Evolutionary conservation across 2,113 vertebrate genomes (phyloP), one percentile per base, ranked within the genome.

Genomic region (Agelaius phoeniceus): DNA sequence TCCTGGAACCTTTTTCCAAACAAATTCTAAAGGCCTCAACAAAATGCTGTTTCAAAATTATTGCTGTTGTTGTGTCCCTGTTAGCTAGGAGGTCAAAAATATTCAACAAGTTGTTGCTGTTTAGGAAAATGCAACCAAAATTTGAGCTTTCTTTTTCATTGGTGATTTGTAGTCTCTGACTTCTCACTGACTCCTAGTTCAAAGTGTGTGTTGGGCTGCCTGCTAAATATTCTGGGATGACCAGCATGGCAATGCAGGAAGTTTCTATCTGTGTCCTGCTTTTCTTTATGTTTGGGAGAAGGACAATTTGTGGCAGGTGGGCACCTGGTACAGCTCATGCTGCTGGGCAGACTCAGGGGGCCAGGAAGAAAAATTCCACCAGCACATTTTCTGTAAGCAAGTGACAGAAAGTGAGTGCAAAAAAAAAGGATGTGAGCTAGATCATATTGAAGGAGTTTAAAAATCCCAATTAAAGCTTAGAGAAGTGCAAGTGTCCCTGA

Each of bases 351-450:
- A 15, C 27, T 43, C 19, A 2, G 23, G 15, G 9, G 22, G 11
- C 6, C 39, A 46, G 54, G 69, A 37, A 69, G 43, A 77, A 87
- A 61, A 87, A 61, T 28, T 49, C 66, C 35, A 33, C 10, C 48
- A 22, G 30, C 2, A 3, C 0, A 10, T 73, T 58, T 78, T 86
- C 46, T 84, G 22, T 51, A 30, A 77, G 15, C 0, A 2, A 59
- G 13, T 15, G 49, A 35, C n/a, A 83, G 79, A 83, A 90, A 80
- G 19, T 11, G 24, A 75, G 33, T 44, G n/a, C 12, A 80, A 48
- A 77, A 58, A 33, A n/a, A 66, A 77, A 69, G 20, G 13, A 19
- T 28, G 22, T 33, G 39, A 57, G 9, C 26, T 48, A 52, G 23
- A 65, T 59, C 5, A 22, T 33, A n/a, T 17, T 26, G 61, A 77